Conservation (phyloP, 2,888 invertebrate genomes). For the Entomobrya proxima region DNA sequence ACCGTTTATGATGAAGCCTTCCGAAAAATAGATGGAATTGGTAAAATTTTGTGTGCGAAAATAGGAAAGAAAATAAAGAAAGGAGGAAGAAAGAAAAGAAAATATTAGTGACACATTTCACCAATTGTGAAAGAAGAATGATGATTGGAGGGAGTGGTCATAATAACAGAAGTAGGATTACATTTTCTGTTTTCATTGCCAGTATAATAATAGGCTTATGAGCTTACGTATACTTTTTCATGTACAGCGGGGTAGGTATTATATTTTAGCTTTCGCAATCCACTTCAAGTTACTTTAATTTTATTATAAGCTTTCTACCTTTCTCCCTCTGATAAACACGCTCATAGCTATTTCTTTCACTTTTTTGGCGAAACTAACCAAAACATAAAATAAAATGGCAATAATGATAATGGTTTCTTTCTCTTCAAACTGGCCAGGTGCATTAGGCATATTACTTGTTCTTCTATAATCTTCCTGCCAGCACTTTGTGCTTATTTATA, state of each 20-base stretch:
- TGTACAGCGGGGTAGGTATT: neutral
- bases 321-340: neutral
- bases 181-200: slow-evolving; percentile 43
- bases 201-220: slow-evolving; percentile 16
- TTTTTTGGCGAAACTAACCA: neutral
- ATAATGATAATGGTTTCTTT: slow-evolving; percentile 37
- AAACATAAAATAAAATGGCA: slow-evolving; percentile 24
- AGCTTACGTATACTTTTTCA: neutral
- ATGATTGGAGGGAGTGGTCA: slow-evolving; percentile 59
- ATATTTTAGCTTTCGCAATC: neutral
- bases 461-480: neutral
- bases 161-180: slow-evolving; percentile 44
- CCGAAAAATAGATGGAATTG: neutral
- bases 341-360: neutral
- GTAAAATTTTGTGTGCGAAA: slow-evolving; percentile 30
- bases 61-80: slow-evolving; percentile 13
- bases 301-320: neutral
- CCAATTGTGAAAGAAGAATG: slow-evolving; percentile 40
- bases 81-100: neutral
- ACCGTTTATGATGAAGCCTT: slow-evolving; percentile 10
- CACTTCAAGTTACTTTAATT: slow-evolving; percentile 33
- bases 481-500: neutral
- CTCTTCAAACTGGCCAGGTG: neutral
- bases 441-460: neutral
- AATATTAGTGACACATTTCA: slow-evolving; percentile 48